Evolutionary conservation across 2,888 invertebrate genomes (phyloP), one percentile per base, ranked within the genome.

Genomic region (Drosophila villosipedis): DNA sequence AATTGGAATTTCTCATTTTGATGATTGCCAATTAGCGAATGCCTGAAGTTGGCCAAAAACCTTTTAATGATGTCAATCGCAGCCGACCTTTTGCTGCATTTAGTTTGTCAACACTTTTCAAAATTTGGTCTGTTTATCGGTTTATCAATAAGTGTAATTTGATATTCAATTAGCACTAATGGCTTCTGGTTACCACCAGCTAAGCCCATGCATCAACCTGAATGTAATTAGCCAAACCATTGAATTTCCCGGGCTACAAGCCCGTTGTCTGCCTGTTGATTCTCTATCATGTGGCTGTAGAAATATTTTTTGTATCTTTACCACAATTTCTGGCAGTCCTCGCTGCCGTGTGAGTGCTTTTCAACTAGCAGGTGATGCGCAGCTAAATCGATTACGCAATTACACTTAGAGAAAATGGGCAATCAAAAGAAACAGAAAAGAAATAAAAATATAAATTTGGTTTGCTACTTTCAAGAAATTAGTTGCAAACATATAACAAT

Each of bases 121-220:
- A 65, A 68, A 68, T 71, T 10, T 33, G 14, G 10, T 16, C 31
- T 22, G 35, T 49, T 30, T 33, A 54, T 25, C 61, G 39, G 52
- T 60, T 61, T 53, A 63, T 69, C 65, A 70, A 76, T 77, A 69
- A 63, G 73, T 73, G 70, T 71, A 73, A 84, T 80, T 80, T 78
- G 69, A 87, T 83, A 82, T 88, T 85, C 82, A 85, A 89, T 90
- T 85, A 88, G 73, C 77, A 69, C 85, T 90, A 85, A 88, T 88
- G 82, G 85, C 78, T 75, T 73, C 63, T 59, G 76, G 76, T 41
- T 69, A 43, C 37, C 47, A 41, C 54, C 73, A 54, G 60, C 66
- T 65, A 39, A 72, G 63, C 22, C 35, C 49, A 33, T 30, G 30
- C 12, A 16, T 54, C 61, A 16, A 35, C 12, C 50, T 10, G 33